Conservation (phyloP, 2,888 invertebrate genomes). For the Hydrotaea diabolus region DNA sequence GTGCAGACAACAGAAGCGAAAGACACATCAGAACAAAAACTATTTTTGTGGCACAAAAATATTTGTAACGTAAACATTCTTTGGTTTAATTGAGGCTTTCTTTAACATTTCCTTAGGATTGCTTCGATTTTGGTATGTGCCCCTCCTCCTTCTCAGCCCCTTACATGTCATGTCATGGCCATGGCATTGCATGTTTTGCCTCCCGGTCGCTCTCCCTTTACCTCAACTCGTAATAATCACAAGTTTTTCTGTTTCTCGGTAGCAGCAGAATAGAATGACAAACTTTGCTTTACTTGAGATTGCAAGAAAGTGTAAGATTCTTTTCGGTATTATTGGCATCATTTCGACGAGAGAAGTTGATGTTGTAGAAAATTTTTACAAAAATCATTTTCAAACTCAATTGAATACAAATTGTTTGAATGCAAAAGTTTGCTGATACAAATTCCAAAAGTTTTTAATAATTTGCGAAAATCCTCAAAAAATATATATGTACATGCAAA, state of each 20-base stretch:
- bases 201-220: too few species aligned
- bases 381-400: constrained; percentile 1
- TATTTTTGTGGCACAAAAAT: constrained; percentile 3
- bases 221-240: neutral
- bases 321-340: constrained; percentile 12
- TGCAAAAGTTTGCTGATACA: neutral
- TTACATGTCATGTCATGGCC: neutral
- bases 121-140: neutral
- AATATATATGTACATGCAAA: too few species aligned
- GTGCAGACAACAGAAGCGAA: neutral
- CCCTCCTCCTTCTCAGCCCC: neutral
- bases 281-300: constrained; percentile 5
- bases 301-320: neutral
- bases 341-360: neutral
- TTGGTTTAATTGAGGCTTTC: neutral
- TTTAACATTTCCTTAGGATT: neutral
- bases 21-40: neutral
- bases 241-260: neutral
- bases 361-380: constrained; percentile 1
- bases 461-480: too few species aligned
- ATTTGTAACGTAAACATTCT: neutral
- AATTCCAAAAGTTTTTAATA: neutral
- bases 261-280: neutral
- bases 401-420: neutral
- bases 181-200: neutral